Evolutionary conservation across 2,888 invertebrate species (phyloP).

Genomic region (Parapristionchus giblindavisi): DNA sequence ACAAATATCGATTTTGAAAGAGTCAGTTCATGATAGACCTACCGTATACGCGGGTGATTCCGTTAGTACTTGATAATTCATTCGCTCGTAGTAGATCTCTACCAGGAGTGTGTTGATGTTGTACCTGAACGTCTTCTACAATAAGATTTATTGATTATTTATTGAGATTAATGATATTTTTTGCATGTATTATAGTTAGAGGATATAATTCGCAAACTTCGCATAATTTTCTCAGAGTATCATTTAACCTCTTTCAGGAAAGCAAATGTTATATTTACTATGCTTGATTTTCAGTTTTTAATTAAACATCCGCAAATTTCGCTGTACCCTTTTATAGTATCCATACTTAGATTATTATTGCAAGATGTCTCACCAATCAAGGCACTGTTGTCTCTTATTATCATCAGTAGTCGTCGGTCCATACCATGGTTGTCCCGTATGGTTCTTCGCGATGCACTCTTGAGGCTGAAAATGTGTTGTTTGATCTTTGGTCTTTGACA

Average conservation of each 20-base stretch:
- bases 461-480: slow-evolving; percentile 56
- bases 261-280: too few species aligned
- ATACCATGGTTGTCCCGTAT: slow-evolving; percentile 45
- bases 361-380: not conserved
- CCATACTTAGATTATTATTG: too few species aligned
- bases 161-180: too few species aligned
- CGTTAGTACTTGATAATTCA: slow-evolving; percentile 68
- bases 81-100: slow-evolving; percentile 70
- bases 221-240: too few species aligned
- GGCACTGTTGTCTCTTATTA: not conserved
- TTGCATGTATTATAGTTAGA: too few species aligned
- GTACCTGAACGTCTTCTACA: too few species aligned
- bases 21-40: not conserved
- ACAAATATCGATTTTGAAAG: slow-evolving; percentile 36
- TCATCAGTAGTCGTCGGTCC: slow-evolving; percentile 34
- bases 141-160: too few species aligned
- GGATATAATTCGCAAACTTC: too few species aligned
- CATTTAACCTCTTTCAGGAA: too few species aligned
- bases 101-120: slow-evolving; percentile 69
- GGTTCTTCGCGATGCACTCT: slow-evolving; percentile 53
- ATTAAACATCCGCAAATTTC: too few species aligned
- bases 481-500: not conserved
- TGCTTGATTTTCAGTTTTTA: too few species aligned
- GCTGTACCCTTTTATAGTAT: too few species aligned
- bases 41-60: slow-evolving; percentile 63